Conservation (phyloP, 2,888 invertebrate genomes). For the Conomelus anceps region DNA sequence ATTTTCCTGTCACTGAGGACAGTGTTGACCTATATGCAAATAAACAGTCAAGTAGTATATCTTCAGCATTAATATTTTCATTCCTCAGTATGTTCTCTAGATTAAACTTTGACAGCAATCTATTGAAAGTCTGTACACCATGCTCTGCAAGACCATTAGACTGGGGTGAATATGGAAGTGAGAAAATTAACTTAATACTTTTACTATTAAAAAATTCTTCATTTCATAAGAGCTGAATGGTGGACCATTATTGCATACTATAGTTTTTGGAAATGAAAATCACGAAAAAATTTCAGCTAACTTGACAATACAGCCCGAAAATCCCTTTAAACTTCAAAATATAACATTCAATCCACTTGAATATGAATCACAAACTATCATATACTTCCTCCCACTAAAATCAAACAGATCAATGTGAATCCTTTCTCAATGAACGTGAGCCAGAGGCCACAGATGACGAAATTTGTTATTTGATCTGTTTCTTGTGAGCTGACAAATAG, state of each 20-base stretch:
- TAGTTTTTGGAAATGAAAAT: background rate
- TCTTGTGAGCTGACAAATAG: background rate
- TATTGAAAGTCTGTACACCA: too few species aligned
- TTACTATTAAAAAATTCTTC: background rate
- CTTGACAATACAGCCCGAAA: background rate
- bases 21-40: background rate
- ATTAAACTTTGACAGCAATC: too few species aligned
- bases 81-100: too few species aligned
- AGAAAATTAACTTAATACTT: slow-evolving; percentile 6
- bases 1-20: slow-evolving; percentile 16
- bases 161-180: slow-evolving; percentile 14
- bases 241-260: slow-evolving; percentile 4
- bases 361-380: too few species aligned
- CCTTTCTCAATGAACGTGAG: background rate
- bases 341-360: background rate
- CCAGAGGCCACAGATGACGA: background rate
- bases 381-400: background rate
- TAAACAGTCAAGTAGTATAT: too few species aligned
- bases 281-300: slow-evolving; percentile 5
- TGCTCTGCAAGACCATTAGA: background rate
- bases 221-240: background rate
- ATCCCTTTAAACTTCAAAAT: background rate
- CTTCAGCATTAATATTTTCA: too few species aligned
- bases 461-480: background rate
- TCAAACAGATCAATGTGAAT: background rate